These are phyloP conservation scores for Anoplolepis gracilipes DNA, from an alignment of 1,140 invertebrate species.

Conservation along the genomic window DNA sequence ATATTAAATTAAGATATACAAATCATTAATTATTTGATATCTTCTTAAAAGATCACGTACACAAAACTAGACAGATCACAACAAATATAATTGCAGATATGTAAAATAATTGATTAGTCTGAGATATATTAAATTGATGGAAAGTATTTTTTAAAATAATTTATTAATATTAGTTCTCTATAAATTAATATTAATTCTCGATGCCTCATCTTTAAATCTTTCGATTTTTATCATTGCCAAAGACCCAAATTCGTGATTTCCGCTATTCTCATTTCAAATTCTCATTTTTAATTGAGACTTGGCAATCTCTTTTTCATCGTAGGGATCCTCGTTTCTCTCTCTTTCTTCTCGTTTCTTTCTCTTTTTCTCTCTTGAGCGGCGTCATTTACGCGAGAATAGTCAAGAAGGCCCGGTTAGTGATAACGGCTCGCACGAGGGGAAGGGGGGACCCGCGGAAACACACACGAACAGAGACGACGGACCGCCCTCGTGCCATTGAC, in stretches of 20 bases:
- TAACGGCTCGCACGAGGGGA: background rate
- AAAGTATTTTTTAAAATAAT: background rate
- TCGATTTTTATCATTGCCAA: background rate
- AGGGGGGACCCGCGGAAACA: slow-evolving; percentile 14
- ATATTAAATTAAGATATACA: background rate
- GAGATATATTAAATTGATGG: too few species aligned
- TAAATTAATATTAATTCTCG: too few species aligned
- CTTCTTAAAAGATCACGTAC: background rate
- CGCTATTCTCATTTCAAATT: background rate
- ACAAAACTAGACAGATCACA: too few species aligned
- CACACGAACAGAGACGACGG: slow-evolving; percentile 68
- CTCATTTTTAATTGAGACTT: background rate
- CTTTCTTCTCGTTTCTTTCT: background rate
- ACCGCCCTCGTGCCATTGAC: slow-evolving; percentile 79
- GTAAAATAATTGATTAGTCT: too few species aligned
- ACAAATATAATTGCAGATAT: background rate
- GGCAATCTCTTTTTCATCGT: slow-evolving; percentile 31
- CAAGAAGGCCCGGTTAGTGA: slow-evolving; percentile 6
- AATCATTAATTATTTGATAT: background rate
- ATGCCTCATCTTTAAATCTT: background rate
- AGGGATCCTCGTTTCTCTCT: too few species aligned
- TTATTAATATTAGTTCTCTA: background rate
- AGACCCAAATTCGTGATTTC: background rate
- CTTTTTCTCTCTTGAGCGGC: background rate
- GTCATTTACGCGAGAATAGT: slow-evolving; percentile 51